Conservation (phyloP, 1,140 invertebrate genomes). For the Magallana gigas region DNA sequence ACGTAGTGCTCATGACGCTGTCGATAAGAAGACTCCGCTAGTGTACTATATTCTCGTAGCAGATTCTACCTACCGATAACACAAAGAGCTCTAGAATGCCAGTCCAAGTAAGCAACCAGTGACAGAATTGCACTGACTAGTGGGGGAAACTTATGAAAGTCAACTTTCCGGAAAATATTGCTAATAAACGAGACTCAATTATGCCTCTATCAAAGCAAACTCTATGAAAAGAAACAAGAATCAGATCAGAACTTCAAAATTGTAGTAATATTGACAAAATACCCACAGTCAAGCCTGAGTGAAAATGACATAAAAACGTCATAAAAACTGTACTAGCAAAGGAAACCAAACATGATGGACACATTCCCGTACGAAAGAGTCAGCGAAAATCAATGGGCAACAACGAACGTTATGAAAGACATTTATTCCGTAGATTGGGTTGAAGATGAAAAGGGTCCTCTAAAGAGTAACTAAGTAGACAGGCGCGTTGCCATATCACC, state of each 20-base stretch:
- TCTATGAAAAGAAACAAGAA: slow-evolving; percentile 1
- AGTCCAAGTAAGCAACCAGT: neutral
- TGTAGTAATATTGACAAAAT: slow-evolving; percentile 32
- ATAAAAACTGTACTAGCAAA: slow-evolving; percentile 21
- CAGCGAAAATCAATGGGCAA: slow-evolving; percentile 13
- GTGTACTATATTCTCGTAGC: slow-evolving; percentile 40
- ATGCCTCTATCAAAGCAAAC: slow-evolving; percentile 10
- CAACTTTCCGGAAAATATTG: slow-evolving; percentile 17
- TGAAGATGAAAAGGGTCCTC: neutral
- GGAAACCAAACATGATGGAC: neutral
- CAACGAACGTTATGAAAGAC: neutral
- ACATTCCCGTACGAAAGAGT: slow-evolving; percentile 16
- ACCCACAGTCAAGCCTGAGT: slow-evolving; percentile 16
- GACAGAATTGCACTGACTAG: neutral
- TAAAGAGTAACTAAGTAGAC: neutral
- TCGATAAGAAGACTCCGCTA: slow-evolving; percentile 50
- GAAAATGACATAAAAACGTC: slow-evolving; percentile 23
- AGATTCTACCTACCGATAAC: slow-evolving; percentile 54
- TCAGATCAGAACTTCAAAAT: slow-evolving; percentile 14
- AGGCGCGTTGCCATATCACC: too few species aligned
- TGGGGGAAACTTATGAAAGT: neutral
- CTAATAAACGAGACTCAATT: slow-evolving; percentile 1
- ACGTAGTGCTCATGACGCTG: slow-evolving; percentile 41
- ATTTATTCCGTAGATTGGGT: neutral
- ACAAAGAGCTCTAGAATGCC: slow-evolving; percentile 21